Conservation (phyloP, 2,113 vertebrate species). For the Semicossyphus pulcher region DNA sequence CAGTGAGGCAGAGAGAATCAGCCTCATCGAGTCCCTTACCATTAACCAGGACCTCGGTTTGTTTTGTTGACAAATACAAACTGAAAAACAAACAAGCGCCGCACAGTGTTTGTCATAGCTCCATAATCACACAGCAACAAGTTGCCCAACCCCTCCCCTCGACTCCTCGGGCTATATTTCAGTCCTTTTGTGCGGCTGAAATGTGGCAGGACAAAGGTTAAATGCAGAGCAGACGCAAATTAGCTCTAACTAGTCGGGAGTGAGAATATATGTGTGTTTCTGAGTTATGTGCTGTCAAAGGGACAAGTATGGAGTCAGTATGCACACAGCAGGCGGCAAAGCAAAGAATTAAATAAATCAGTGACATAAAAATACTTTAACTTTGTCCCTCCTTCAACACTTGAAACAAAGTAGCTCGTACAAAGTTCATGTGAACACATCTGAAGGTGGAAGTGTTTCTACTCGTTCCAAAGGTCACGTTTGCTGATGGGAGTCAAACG, state of each 20-base stretch:
- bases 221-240: slow-evolving; percentile 68
- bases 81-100: slow-evolving; percentile 18
- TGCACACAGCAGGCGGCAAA: neutral
- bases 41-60: slow-evolving; percentile 37
- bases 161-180: slow-evolving; percentile 51
- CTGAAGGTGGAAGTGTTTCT: too few species aligned
- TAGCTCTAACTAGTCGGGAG: slow-evolving; percentile 40
- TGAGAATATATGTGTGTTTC: slow-evolving; percentile 34
- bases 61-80: slow-evolving; percentile 61
- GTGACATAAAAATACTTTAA: too few species aligned
- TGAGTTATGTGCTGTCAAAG: slow-evolving; percentile 38
- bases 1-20: slow-evolving; percentile 20
- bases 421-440: too few species aligned
- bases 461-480: too few species aligned
- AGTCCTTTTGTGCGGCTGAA: slow-evolving; percentile 62
- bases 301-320: slow-evolving; percentile 12
- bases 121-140: slow-evolving; percentile 51
- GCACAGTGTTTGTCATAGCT: slow-evolving; percentile 21
- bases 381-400: too few species aligned
- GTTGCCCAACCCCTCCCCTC: slow-evolving; percentile 15
- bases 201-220: slow-evolving; percentile 70
- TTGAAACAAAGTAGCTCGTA: too few species aligned
- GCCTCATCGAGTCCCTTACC: slow-evolving; percentile 23
- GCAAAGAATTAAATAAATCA: neutral
- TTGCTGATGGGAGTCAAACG: too few species aligned